Conservation (phyloP, 2,797 vertebrate genomes). For the Aythya fuligula region DNA sequence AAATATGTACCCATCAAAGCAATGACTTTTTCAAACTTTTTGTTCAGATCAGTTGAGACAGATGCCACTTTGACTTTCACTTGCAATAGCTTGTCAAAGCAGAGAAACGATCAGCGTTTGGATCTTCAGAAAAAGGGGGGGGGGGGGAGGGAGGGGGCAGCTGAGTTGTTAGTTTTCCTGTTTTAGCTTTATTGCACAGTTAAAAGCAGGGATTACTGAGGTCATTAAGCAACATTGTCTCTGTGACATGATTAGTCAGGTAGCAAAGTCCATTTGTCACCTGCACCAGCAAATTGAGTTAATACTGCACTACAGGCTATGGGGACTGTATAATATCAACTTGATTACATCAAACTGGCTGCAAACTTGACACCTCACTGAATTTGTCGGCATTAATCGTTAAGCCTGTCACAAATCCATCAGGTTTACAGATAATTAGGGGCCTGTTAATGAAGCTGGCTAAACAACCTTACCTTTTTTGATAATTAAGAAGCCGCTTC, state of each 20-base stretch:
- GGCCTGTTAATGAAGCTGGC: constrained; percentile 95
- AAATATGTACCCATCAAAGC: constrained; percentile 67
- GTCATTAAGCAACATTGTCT: constrained; percentile 99
- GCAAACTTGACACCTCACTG: constrained; percentile 97
- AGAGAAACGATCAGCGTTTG: constrained; percentile 68
- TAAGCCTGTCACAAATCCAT: constrained; percentile 99
- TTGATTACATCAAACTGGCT: constrained; percentile 99
- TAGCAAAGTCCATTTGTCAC: constrained; percentile 99
- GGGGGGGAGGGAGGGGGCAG: constrained; percentile 72
- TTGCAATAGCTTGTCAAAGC: constrained; percentile 70
- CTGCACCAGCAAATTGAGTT: constrained; percentile 91
- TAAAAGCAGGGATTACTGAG: constrained; percentile 92
- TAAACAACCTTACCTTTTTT: constrained; percentile 92
- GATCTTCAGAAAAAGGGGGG: constrained; percentile 67
- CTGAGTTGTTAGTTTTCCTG: constrained; percentile 80
- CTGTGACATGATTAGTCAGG: constrained; percentile 99
- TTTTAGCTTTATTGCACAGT: constrained; percentile 84
- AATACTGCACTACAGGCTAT: constrained; percentile 93
- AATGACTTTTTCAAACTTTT: constrained; percentile 77
- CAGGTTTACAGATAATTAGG: constrained; percentile 99
- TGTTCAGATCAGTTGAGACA: constrained; percentile 55
- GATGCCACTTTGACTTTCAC: constrained; percentile 73
- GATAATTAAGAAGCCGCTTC: constrained; percentile 95
- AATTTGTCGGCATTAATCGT: constrained; percentile 99
- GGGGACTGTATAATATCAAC: constrained; percentile 94